Evolutionary conservation across 1,140 invertebrate species (phyloP).

Genomic region (Hyposmocoma kahamanoa): DNA sequence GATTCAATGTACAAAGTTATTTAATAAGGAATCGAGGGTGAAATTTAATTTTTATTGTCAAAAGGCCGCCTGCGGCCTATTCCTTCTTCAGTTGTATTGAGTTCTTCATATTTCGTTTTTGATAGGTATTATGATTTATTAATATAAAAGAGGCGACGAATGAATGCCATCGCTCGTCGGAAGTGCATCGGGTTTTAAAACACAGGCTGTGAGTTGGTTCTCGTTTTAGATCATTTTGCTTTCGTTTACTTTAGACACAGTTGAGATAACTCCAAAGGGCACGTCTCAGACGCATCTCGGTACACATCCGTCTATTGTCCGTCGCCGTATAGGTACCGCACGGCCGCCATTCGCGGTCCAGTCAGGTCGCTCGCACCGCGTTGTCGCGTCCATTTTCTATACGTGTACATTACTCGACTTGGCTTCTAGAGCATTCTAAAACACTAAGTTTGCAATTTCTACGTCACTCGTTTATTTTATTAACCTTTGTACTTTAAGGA

Average conservation of each 20-base stretch:
- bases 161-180: constrained; percentile 21
- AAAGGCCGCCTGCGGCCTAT: constrained; percentile 36
- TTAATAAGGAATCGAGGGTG: constrained; percentile 64
- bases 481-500: constrained; percentile 53
- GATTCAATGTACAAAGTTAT: constrained; percentile 75
- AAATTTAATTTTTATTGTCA: constrained; percentile 46
- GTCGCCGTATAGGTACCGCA: constrained; percentile 61
- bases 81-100: constrained; percentile 50
- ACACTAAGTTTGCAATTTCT: constrained; percentile 52
- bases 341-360: constrained; percentile 5
- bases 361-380: constrained; percentile 38
- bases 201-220: constrained; percentile 67
- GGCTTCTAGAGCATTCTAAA: constrained; percentile 45
- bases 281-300: constrained; percentile 67
- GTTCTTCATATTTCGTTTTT: constrained; percentile 47
- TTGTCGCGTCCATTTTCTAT: constrained; percentile 56
- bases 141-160: constrained; percentile 29
- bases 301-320: constrained; percentile 69
- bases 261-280: constrained; percentile 58
- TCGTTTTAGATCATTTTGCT: constrained; percentile 53
- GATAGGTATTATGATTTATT: constrained; percentile 30
- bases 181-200: constrained; percentile 44
- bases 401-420: constrained; percentile 62
- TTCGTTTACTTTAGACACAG: constrained; percentile 47
- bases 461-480: constrained; percentile 44